These are phyloP conservation scores for Mantis religiosa DNA, from an alignment of 2,888 invertebrate species.

Conservation along the genomic window DNA sequence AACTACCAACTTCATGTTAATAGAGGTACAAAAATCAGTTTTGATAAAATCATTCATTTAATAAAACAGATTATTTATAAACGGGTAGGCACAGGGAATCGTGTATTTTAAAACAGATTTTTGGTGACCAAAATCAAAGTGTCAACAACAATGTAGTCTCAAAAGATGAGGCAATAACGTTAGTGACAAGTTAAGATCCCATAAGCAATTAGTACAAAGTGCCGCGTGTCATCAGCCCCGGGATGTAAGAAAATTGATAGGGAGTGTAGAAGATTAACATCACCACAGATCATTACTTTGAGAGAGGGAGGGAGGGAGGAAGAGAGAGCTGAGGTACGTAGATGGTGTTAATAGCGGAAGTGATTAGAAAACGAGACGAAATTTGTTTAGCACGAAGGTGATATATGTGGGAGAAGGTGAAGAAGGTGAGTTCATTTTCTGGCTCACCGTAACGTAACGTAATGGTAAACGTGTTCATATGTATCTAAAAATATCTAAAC, in stretches of 20 bases:
- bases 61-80: too few species aligned
- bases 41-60: too few species aligned
- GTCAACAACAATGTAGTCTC: too few species aligned
- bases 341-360: background rate
- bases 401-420: background rate
- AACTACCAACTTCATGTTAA: too few species aligned
- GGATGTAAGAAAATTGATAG: background rate
- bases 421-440: background rate
- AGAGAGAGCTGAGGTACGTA: background rate
- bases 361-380: slow-evolving; percentile 7
- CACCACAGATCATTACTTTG: background rate
- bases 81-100: too few species aligned
- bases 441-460: background rate
- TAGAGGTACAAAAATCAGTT: too few species aligned
- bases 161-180: background rate
- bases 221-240: too few species aligned
- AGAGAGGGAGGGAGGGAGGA: too few species aligned
- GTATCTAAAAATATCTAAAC: too few species aligned
- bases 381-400: background rate
- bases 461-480: too few species aligned
- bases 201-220: background rate
- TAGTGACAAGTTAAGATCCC: background rate
- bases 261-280: background rate
- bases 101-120: too few species aligned
- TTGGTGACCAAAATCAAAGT: too few species aligned